These are phyloP conservation scores for Erebia aethiops DNA, from an alignment of 2,888 invertebrate species.

Conservation along the genomic window DNA sequence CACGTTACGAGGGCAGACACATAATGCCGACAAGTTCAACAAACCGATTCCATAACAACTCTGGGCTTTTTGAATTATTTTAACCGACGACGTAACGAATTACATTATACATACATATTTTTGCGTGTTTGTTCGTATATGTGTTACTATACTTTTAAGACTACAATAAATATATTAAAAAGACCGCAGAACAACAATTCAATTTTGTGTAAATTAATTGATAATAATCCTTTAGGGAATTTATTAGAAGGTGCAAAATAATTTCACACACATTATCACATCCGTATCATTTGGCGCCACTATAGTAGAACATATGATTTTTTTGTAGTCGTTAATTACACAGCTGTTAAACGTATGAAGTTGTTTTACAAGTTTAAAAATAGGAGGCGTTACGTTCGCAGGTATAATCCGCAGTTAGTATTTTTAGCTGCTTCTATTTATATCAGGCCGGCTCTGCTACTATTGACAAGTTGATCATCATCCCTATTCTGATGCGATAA, in stretches of 20 bases:
- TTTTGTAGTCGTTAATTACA: not conserved
- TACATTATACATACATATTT: not conserved
- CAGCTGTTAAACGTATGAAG: conserved; percentile 10
- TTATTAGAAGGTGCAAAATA: too few relatives aligned
- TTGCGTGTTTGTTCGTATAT: not conserved
- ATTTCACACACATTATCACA: too few relatives aligned
- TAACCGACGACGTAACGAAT: conserved; percentile 12
- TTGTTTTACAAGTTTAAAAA: conserved; percentile 26
- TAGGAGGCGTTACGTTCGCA: conserved; percentile 46
- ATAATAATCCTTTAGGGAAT: too few relatives aligned
- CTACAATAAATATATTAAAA: too few relatives aligned
- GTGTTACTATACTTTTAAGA: too few relatives aligned
- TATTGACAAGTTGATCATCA: conserved; percentile 61
- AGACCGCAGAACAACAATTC: too few relatives aligned
- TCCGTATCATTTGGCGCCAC: too few relatives aligned
- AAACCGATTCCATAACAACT: conserved; percentile 63
- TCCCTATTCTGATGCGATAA: conserved; percentile 43
- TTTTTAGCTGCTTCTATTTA: conserved; percentile 77
- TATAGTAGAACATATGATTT: not conserved
- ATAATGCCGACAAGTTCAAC: conserved; percentile 71
- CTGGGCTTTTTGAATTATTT: conserved; percentile 22
- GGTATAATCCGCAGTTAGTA: conserved; percentile 73
- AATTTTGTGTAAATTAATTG: not conserved
- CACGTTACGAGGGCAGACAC: conserved; percentile 63
- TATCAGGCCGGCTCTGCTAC: conserved; percentile 68